Conservation (phyloP, 2,113 vertebrate genomes). For the Nothocercus nigrocapillus region DNA sequence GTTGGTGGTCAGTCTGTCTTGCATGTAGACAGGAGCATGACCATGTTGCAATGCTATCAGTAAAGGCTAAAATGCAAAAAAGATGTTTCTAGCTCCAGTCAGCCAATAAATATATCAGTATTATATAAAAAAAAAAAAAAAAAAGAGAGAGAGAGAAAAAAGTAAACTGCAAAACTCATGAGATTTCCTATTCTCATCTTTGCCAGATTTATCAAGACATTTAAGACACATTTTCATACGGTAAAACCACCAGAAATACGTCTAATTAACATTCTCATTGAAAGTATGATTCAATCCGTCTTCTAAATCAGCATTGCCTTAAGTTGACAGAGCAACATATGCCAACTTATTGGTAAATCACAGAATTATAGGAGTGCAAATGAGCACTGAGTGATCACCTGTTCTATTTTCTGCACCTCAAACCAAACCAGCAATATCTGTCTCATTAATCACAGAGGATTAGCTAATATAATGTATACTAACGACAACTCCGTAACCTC, state of each 20-base stretch:
- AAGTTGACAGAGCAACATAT: neutral
- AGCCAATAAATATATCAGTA: neutral
- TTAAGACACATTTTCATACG: neutral
- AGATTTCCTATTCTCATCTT: neutral
- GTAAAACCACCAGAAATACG: neutral
- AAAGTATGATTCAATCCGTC: neutral
- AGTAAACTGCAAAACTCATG: neutral
- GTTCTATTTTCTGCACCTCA: neutral
- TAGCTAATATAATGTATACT: neutral
- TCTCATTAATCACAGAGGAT: neutral
- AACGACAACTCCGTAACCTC: neutral
- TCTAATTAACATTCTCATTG: neutral
- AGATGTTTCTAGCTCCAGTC: neutral
- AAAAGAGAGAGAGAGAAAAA: neutral
- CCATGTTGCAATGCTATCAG: neutral
- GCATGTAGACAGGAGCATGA: neutral
- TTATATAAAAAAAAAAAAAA: neutral
- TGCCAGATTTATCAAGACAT: neutral
- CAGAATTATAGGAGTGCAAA: neutral
- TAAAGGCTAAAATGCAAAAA: neutral
- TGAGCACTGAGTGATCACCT: neutral
- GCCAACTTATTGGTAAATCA: neutral
- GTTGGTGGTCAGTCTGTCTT: neutral
- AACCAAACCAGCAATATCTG: neutral
- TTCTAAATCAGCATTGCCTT: neutral